phyloP scores from a whole-genome alignment of 2,888 invertebrate genomes.

The Ecliptopera silaceata region DNA sequence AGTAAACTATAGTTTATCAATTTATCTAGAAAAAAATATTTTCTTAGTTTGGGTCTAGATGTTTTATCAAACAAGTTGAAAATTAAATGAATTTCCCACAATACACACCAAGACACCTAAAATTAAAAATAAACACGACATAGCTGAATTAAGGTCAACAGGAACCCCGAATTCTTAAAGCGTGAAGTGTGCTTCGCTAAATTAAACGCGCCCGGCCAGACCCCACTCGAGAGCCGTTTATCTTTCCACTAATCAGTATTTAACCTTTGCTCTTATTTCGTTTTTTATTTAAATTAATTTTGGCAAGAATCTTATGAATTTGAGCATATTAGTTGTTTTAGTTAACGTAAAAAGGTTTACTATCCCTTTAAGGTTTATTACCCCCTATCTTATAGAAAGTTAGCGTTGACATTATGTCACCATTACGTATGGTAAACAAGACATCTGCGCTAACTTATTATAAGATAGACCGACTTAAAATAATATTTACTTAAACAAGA shows the following conservation, averaged over 20 bases:
- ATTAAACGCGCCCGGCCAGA: constrained; percentile 29
- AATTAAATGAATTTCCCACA: too few relatives aligned
- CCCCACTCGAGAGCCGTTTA: constrained; percentile 30
- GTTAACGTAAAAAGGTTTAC: background rate
- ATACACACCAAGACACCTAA: constrained; percentile 5
- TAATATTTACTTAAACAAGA: too few relatives aligned
- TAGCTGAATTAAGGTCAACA: constrained; percentile 24
- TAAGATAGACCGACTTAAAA: too few relatives aligned
- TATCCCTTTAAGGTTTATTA: too few relatives aligned
- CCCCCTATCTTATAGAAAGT: too few relatives aligned
- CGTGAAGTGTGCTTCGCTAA: constrained; percentile 31
- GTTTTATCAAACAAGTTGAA: too few relatives aligned
- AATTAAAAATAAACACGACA: constrained; percentile 32
- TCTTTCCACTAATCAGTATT: constrained; percentile 31
- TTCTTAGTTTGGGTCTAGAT: too few relatives aligned
- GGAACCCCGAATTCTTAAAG: constrained; percentile 21
- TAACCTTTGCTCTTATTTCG: constrained; percentile 27
- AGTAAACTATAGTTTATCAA: too few relatives aligned
- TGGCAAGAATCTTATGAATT: constrained; percentile 6
- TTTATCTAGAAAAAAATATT: too few relatives aligned
- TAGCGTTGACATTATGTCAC: too few relatives aligned
- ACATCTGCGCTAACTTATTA: too few relatives aligned
- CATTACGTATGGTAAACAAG: too few relatives aligned
- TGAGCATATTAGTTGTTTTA: constrained; percentile 5
- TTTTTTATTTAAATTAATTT: constrained; percentile 13